Evolutionary conservation across 2,113 vertebrate species (phyloP).

Genomic region (Siphamia tubifer): DNA sequence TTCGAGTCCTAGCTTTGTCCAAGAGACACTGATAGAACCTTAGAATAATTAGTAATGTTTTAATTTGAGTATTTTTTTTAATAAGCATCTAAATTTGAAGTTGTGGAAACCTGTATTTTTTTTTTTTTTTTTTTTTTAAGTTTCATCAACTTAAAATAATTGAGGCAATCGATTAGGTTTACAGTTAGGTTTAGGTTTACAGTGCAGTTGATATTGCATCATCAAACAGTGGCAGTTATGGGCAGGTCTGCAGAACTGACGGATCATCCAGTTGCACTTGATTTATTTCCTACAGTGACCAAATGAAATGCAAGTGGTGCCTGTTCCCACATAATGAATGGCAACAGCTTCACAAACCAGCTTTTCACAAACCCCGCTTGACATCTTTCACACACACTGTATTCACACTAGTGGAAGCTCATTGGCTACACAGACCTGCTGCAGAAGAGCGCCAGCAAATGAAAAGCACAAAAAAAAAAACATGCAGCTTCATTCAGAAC

Average conservation of each 20-base stretch:
- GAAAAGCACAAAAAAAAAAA: conserved; percentile 10
- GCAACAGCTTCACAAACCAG: neutral
- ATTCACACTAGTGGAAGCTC: neutral
- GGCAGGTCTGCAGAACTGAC: neutral
- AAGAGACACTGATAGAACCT: no score
- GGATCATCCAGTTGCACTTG: neutral
- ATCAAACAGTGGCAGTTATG: neutral
- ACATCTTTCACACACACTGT: neutral
- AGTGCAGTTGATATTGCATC: conserved; percentile 34
- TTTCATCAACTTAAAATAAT: no score
- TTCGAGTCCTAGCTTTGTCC: no score
- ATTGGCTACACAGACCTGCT: conserved; percentile 43
- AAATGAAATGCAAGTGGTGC: neutral
- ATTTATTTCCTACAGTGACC: neutral
- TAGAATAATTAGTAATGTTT: no score
- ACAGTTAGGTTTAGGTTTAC: no score
- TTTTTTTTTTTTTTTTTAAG: no score
- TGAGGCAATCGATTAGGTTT: no score
- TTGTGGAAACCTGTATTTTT: no score
- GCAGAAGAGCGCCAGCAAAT: conserved; percentile 13
- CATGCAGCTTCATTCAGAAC: conserved; percentile 3
- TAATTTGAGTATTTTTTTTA: no score
- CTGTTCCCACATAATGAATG: conserved; percentile 6
- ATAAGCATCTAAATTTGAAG: no score
- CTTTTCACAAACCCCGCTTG: conserved; percentile 30